phyloP scores from a whole-genome alignment of 2,888 invertebrate species.

The Pyrrhopygopsis socrates region DNA sequence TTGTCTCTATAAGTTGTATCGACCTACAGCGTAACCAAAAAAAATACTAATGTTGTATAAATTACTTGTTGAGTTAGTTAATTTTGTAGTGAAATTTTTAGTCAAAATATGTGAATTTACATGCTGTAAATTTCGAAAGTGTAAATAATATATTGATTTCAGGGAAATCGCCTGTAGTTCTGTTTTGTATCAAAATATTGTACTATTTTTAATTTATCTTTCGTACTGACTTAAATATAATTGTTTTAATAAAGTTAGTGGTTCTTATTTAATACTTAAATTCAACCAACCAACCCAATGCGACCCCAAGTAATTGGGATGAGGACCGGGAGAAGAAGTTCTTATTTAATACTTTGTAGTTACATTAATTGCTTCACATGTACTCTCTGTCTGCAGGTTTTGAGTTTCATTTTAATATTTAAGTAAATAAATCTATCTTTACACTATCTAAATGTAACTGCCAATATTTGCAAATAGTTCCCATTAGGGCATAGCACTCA shows the following conservation, averaged over 20 bases:
- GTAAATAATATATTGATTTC: conserved; percentile 88
- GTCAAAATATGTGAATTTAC: neutral
- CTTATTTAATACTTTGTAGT: too few relatives aligned
- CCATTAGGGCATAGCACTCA: too few relatives aligned
- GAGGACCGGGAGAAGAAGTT: too few relatives aligned
- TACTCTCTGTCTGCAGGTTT: too few relatives aligned
- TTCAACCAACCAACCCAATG: too few relatives aligned
- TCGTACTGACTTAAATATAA: conserved; percentile 41
- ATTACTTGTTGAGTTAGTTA: neutral
- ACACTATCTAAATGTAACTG: too few relatives aligned
- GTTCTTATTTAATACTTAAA: too few relatives aligned
- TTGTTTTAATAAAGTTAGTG: conserved; percentile 6
- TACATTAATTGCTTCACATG: too few relatives aligned
- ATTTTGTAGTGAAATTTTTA: conserved; percentile 1
- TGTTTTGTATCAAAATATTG: conserved; percentile 93
- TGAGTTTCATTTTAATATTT: too few relatives aligned
- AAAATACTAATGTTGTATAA: neutral
- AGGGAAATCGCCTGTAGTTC: conserved; percentile 90
- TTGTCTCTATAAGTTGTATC: neutral
- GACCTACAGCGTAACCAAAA: conserved; percentile 15
- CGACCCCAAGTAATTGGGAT: too few relatives aligned
- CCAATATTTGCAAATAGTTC: too few relatives aligned
- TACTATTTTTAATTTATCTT: conserved; percentile 22
- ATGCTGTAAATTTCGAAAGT: neutral
- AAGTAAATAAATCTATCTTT: too few relatives aligned